Conservation (phyloP, 2,888 invertebrate species). For the Trachelus tabidus region DNA sequence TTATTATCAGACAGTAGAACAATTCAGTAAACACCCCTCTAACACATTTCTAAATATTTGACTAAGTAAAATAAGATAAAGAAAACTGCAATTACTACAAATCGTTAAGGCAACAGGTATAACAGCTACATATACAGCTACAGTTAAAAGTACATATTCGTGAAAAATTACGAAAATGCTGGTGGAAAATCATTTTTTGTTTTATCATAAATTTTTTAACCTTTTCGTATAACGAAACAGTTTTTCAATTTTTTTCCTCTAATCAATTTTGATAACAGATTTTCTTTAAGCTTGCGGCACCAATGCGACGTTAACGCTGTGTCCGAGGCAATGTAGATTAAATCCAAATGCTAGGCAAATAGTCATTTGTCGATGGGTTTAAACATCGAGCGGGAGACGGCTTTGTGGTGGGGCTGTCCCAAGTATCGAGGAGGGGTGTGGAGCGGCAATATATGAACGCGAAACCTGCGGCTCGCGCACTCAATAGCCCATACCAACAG, state of each 20-base stretch:
- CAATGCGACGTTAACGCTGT: background rate
- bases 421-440: constrained; percentile 39
- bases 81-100: background rate
- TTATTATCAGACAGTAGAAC: background rate
- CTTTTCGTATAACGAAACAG: background rate
- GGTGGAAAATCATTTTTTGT: background rate
- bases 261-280: background rate
- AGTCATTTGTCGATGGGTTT: constrained; percentile 14
- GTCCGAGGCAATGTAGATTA: background rate
- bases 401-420: constrained; percentile 31
- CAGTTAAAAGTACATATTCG: background rate
- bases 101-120: background rate
- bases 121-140: background rate
- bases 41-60: background rate
- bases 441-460: constrained; percentile 62
- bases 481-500: constrained; percentile 56
- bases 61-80: background rate
- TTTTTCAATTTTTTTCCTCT: background rate
- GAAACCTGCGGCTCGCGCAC: constrained; percentile 59
- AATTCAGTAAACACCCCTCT: background rate
- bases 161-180: background rate
- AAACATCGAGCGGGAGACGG: constrained; percentile 21
- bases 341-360: constrained; percentile 19
- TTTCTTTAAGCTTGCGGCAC: background rate
- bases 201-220: too few relatives aligned